Conservation (phyloP, 2,888 invertebrate genomes). For the Tholera decimalis region DNA sequence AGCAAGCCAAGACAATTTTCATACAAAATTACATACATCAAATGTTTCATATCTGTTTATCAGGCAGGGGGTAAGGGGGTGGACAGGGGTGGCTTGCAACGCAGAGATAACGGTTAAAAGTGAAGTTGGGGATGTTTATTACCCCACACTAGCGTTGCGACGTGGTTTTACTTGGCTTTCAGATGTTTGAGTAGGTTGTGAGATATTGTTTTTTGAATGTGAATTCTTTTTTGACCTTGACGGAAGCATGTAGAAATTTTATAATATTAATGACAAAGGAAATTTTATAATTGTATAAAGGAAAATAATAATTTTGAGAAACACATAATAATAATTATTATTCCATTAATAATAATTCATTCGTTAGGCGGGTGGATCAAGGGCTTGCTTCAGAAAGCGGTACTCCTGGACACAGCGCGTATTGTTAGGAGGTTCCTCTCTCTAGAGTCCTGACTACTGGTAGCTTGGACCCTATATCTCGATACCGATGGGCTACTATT, state of each 20-base stretch:
- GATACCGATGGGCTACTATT: no score
- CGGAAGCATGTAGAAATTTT: not conserved
- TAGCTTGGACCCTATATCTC: no score
- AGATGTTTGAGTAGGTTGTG: not conserved
- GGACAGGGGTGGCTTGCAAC: constrained; percentile 69
- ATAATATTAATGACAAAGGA: no score
- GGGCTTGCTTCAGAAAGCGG: no score
- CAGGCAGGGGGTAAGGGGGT: constrained; percentile 56
- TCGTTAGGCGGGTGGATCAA: no score
- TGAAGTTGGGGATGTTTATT: constrained; percentile 72
- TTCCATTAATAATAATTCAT: no score
- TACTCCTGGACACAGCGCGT: no score
- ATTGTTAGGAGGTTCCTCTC: no score
- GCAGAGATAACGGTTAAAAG: constrained; percentile 74
- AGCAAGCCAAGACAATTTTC: constrained; percentile 52
- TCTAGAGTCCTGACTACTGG: no score
- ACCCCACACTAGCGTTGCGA: constrained; percentile 52
- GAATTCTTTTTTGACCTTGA: not conserved
- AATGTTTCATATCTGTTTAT: constrained; percentile 74
- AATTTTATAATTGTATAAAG: no score
- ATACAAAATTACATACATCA: constrained; percentile 71
- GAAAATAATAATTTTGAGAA: no score
- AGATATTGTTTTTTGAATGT: not conserved
- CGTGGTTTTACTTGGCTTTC: constrained; percentile 28
- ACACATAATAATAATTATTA: no score